Conservation (phyloP, 1,140 invertebrate species). For the Nasonia giraulti region DNA sequence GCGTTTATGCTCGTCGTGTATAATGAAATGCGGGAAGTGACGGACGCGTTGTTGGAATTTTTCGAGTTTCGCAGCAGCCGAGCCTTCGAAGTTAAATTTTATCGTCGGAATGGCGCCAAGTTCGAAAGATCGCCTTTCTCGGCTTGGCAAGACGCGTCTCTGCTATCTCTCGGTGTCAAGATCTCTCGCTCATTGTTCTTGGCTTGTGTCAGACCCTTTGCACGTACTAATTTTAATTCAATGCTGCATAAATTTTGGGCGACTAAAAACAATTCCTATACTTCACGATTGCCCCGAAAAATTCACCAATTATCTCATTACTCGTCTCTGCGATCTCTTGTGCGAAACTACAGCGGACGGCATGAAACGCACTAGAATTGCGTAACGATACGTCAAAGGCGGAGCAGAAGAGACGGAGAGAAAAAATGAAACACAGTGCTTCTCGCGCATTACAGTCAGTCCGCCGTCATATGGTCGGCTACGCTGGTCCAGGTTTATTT, state of each 20-base stretch:
- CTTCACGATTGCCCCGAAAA: too few species aligned
- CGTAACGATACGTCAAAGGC: too few species aligned
- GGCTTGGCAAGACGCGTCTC: not conserved
- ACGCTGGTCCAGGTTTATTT: slow-evolving; percentile 59
- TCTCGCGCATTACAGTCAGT: slow-evolving; percentile 12
- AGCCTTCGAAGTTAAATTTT: not conserved
- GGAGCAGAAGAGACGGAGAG: not conserved
- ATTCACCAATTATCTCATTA: too few species aligned
- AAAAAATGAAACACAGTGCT: not conserved
- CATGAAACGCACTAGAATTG: too few species aligned
- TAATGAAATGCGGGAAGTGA: too few species aligned
- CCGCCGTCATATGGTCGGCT: slow-evolving; percentile 46
- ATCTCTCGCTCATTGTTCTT: slow-evolving; percentile 10
- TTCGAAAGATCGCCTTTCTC: too few species aligned
- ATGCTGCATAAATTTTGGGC: slow-evolving; percentile 2
- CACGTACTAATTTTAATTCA: not conserved
- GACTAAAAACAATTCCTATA: not conserved
- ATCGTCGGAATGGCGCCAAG: too few species aligned
- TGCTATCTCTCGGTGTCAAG: not conserved
- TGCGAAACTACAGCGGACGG: too few species aligned
- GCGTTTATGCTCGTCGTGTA: too few species aligned
- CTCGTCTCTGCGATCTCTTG: too few species aligned
- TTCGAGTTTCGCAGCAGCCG: not conserved
- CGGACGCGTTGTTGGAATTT: not conserved
- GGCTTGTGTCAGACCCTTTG: not conserved